Evolutionary conservation across 1,140 invertebrate species (phyloP).

Genomic region (Drosophila pandora): DNA sequence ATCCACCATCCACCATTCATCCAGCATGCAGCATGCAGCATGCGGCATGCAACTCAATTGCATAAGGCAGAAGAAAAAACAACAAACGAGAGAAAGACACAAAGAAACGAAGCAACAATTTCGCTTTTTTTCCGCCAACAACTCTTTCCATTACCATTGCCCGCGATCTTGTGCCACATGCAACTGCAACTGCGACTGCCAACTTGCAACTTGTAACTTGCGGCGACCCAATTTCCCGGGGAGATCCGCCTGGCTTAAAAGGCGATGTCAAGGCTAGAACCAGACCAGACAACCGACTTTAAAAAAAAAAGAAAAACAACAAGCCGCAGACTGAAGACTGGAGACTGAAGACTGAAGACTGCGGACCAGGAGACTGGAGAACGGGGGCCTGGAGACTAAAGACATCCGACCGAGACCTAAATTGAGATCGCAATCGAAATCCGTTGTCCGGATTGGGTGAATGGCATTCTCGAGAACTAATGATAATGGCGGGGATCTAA

Average conservation of each 20-base stretch:
- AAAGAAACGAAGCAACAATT: conserved; percentile 57
- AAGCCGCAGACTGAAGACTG: background rate
- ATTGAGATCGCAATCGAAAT: conserved; percentile 36
- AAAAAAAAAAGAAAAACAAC: conserved; percentile 1
- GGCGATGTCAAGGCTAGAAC: conserved; percentile 74
- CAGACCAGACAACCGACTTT: conserved; percentile 25
- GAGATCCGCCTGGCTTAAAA: conserved; percentile 64
- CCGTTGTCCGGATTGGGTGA: conserved; percentile 7
- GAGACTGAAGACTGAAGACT: background rate
- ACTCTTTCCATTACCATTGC: conserved; percentile 7
- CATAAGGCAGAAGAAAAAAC: conserved; percentile 57
- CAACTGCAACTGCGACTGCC: background rate
- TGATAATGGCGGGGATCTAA: background rate
- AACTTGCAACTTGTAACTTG: conserved; percentile 7
- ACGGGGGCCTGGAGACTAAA: background rate
- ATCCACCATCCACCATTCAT: conserved; percentile 12
- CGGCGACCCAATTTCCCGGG: conserved; percentile 64
- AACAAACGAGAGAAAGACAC: conserved; percentile 14
- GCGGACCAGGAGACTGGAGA: background rate
- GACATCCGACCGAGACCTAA: conserved; percentile 23
- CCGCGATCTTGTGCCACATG: conserved; percentile 22
- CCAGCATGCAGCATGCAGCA: conserved; percentile 6
- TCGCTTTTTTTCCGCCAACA: conserved; percentile 59
- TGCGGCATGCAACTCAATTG: conserved; percentile 72
- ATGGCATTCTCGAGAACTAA: background rate